A percentile compares a stretch with the other conserved stretches of the same genome.
Evolutionary conservation across 1,140 invertebrate species (phyloP).

Genomic region (Anagrus nilaparvatae): DNA sequence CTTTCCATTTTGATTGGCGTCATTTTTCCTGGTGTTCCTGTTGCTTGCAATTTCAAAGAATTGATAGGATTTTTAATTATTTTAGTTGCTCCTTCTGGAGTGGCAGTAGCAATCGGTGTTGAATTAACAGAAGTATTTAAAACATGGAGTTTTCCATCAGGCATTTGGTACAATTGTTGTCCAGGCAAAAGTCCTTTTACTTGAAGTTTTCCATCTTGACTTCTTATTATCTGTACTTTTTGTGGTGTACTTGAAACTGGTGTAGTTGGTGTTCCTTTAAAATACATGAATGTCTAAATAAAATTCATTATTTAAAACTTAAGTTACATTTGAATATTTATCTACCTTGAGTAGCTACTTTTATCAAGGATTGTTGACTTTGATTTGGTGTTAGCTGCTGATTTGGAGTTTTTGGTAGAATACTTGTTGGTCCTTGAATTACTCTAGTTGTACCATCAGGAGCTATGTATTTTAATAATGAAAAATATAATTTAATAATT

Average conservation of each 20-base stretch:
- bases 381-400: conserved; percentile 30
- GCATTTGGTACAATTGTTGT: conserved; percentile 87
- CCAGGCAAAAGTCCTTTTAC: conserved; percentile 83
- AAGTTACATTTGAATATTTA: conserved; percentile 1
- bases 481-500: conserved; percentile 6
- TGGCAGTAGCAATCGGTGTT: conserved; percentile 17
- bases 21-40: conserved; percentile 20
- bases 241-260: conserved; percentile 43
- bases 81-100: conserved; percentile 19
- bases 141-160: conserved; percentile 87
- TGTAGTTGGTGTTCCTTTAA: conserved; percentile 13
- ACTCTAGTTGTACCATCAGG: conserved; percentile 68
- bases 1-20: conserved; percentile 23
- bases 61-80: conserved; percentile 16
- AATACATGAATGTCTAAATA: not conserved
- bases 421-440: conserved; percentile 48
- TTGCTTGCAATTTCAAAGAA: conserved; percentile 15
- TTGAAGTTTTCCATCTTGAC: conserved; percentile 82
- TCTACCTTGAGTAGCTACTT: conserved; percentile 27
- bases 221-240: conserved; percentile 82
- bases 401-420: conserved; percentile 42
- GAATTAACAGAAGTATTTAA: conserved; percentile 46
- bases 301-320: not conserved
- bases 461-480: conserved; percentile 38
- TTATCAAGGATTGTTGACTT: conserved; percentile 38